Conservation (phyloP, 2,113 vertebrate genomes). For the Entelurus aequoreus region DNA sequence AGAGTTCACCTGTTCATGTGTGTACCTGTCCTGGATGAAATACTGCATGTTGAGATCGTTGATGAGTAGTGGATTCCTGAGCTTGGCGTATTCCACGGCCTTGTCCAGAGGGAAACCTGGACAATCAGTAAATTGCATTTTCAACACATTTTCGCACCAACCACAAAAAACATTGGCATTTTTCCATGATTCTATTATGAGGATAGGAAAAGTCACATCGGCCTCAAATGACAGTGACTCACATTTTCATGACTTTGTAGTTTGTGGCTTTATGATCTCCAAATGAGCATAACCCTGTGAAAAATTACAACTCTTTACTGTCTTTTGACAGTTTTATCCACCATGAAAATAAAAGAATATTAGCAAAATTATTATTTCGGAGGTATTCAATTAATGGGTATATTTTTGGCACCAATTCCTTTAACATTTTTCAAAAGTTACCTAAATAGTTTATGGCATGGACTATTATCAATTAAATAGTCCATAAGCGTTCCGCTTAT, state of each 20-base stretch:
- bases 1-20: neutral
- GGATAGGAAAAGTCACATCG: neutral
- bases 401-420: neutral
- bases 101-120: slow-evolving; percentile 96
- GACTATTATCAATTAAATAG: no score
- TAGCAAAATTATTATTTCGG: neutral
- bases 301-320: neutral
- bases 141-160: neutral
- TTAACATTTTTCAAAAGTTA: no score
- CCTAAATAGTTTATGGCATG: no score
- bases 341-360: neutral
- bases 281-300: neutral
- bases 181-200: neutral
- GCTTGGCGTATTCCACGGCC: slow-evolving; percentile 90
- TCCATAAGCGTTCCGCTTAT: no score
- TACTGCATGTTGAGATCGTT: slow-evolving; percentile 98
- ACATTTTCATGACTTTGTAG: neutral
- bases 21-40: slow-evolving; percentile 94
- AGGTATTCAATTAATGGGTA: neutral
- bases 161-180: neutral
- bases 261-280: neutral
- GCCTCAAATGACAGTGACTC: neutral
- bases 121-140: neutral
- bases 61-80: slow-evolving; percentile 90
- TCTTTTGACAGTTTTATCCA: neutral